Conservation (phyloP, 2,113 vertebrate genomes). For the Anoura caudifer region DNA sequence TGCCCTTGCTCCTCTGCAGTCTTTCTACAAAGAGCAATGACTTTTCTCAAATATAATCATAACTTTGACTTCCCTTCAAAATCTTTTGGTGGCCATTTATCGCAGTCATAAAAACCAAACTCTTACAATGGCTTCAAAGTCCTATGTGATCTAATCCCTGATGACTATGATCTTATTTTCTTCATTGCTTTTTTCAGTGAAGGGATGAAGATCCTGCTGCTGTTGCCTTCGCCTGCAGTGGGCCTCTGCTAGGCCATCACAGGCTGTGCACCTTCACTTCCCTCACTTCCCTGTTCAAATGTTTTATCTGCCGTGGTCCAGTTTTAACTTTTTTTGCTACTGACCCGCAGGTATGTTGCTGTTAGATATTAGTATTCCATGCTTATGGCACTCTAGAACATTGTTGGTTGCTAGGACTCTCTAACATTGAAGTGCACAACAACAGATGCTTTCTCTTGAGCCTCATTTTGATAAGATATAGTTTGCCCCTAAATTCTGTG, state of each 20-base stretch:
- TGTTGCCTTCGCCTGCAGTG: not conserved
- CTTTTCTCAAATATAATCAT: not conserved
- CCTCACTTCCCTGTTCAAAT: not conserved
- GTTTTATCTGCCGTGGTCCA: not conserved
- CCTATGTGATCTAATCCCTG: not conserved
- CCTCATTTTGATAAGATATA: not conserved
- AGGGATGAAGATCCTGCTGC: not conserved
- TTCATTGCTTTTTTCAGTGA: not conserved
- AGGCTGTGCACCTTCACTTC: not conserved
- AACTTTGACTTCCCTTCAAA: conserved; percentile 33
- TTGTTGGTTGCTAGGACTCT: not conserved
- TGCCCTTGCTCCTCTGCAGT: not conserved
- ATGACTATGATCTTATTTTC: not conserved
- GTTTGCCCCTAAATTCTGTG: not conserved
- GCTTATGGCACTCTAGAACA: not conserved
- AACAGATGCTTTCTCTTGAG: not conserved
- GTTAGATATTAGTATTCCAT: not conserved
- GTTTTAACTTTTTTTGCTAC: not conserved
- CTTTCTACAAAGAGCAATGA: not conserved
- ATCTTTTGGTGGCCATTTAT: not conserved
- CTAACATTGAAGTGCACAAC: not conserved
- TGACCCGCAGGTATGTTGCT: not conserved
- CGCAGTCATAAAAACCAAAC: not conserved
- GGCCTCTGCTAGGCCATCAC: not conserved
- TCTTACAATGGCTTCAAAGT: not conserved